phyloP scores from a whole-genome alignment of 2,797 vertebrate genomes.

The Liparis tanakae region DNA sequence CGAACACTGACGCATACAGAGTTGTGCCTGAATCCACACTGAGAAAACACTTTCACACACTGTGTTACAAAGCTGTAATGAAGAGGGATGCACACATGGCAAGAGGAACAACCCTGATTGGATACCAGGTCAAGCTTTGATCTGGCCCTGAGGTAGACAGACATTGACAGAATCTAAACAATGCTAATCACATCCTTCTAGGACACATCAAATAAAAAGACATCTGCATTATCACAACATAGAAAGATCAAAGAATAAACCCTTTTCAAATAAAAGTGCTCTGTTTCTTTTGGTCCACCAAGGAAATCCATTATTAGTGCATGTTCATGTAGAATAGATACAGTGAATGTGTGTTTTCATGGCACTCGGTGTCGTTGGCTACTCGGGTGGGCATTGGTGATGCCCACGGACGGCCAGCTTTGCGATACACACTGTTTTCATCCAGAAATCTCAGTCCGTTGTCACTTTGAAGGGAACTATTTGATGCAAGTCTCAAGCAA shows the following conservation, averaged over 20 bases:
- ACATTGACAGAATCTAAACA: slow-evolving; percentile 93
- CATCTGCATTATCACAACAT: slow-evolving; percentile 86
- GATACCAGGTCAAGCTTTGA: slow-evolving; percentile 93
- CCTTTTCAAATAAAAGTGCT: slow-evolving; percentile 84
- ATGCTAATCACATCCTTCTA: slow-evolving; percentile 82
- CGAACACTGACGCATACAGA: slow-evolving; percentile 96
- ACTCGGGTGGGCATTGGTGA: slow-evolving; percentile 69
- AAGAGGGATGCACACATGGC: slow-evolving; percentile 85
- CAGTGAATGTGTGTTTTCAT: slow-evolving; percentile 81
- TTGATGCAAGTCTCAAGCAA: slow-evolving; percentile 44
- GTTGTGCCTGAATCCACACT: slow-evolving; percentile 93
- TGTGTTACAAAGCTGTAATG: slow-evolving; percentile 86
- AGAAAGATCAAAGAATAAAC: slow-evolving; percentile 83
- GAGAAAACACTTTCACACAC: slow-evolving; percentile 85
- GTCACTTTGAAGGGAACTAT: slow-evolving; percentile 70
- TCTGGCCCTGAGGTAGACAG: slow-evolving; percentile 99
- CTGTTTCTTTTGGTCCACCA: slow-evolving; percentile 89
- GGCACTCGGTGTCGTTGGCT: slow-evolving; percentile 84
- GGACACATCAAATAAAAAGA: slow-evolving; percentile 84
- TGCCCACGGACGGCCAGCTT: slow-evolving; percentile 68
- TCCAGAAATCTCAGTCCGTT: slow-evolving; percentile 67
- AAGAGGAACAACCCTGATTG: slow-evolving; percentile 88
- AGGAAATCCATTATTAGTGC: slow-evolving; percentile 93
- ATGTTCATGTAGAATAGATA: slow-evolving; percentile 84
- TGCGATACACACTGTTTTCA: slow-evolving; percentile 67